These are phyloP conservation scores for Peromyscus polionotus DNA, from an alignment of 2,113 vertebrate species.

Conservation along the genomic window DNA sequence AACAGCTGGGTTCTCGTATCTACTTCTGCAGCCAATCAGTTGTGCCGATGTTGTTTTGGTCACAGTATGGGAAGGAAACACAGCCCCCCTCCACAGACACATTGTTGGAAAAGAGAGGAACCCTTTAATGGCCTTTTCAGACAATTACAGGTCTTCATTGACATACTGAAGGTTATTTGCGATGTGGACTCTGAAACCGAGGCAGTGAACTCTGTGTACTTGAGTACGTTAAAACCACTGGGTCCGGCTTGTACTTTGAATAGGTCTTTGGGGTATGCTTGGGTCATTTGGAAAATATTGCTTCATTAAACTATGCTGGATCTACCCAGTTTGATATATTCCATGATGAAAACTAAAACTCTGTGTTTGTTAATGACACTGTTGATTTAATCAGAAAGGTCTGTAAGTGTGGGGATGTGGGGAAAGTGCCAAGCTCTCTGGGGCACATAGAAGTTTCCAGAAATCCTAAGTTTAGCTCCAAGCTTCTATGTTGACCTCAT, in stretches of 20 bases:
- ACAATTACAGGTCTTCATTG: conserved; percentile 55
- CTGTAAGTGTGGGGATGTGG: not conserved
- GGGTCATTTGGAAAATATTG: conserved; percentile 70
- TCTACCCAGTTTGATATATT: conserved; percentile 35
- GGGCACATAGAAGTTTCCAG: not conserved
- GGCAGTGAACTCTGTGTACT: conserved; percentile 47
- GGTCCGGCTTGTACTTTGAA: conserved; percentile 44
- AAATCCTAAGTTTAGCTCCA: conserved; percentile 42
- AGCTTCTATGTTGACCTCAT: not conserved
- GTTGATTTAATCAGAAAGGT: conserved; percentile 46
- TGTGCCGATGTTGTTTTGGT: conserved; percentile 75
- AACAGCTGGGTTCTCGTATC: conserved; percentile 71
- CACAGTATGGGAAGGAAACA: conserved; percentile 65
- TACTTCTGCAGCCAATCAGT: conserved; percentile 74
- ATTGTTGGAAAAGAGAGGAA: conserved; percentile 44
- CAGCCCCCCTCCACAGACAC: conserved; percentile 47
- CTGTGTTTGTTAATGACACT: not conserved
- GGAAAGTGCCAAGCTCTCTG: not conserved
- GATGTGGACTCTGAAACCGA: conserved; percentile 37
- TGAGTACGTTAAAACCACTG: conserved; percentile 39
- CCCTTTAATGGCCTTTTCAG: conserved; percentile 62
- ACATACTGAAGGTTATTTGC: conserved; percentile 36
- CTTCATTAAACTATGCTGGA: conserved; percentile 41
- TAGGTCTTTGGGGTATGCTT: conserved; percentile 19
- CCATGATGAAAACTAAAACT: conserved; percentile 50